Percentiles rank a stretch among this genome's conserved stretches.
phyloP scores from a whole-genome alignment of 1,140 invertebrate genomes.

The Zelostemma sp. region DNA sequence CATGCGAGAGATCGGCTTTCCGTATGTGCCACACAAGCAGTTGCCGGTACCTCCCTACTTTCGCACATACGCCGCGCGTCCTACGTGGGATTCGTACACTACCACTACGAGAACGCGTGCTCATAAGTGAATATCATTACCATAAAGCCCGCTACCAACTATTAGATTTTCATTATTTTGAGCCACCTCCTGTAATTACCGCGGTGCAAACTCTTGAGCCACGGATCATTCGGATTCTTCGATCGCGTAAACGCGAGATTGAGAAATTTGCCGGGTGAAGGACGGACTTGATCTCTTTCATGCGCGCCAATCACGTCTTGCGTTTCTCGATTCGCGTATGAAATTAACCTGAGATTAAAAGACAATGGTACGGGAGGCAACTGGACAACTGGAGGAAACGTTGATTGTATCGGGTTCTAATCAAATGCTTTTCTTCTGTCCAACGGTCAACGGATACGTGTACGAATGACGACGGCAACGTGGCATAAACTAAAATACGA shows the following conservation, averaged over 20 bases:
- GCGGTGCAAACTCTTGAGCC: not conserved
- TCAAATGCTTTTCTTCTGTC: not conserved
- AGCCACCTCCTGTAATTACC: slow-evolving; percentile 46
- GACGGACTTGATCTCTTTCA: not conserved
- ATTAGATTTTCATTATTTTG: slow-evolving; percentile 60
- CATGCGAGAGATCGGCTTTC: slow-evolving; percentile 3
- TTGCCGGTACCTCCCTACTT: not conserved
- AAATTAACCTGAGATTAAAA: too few relatives aligned
- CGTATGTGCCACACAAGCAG: not conserved
- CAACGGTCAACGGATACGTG: too few relatives aligned
- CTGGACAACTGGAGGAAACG: too few relatives aligned
- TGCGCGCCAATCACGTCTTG: too few relatives aligned
- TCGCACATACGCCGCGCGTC: not conserved
- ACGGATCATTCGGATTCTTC: not conserved
- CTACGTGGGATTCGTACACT: not conserved
- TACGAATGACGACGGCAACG: too few relatives aligned
- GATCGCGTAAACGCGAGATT: not conserved
- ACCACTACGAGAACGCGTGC: not conserved
- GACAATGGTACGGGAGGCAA: too few relatives aligned
- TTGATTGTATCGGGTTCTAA: not conserved
- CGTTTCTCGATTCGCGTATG: too few relatives aligned
- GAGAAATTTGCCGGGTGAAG: not conserved
- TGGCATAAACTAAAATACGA: too few relatives aligned
- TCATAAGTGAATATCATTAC: slow-evolving; percentile 3
- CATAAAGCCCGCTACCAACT: slow-evolving; percentile 22